Percentiles rank a stretch among this genome's conserved stretches.
These are phyloP conservation scores for Peromyscus aztecus DNA, from an alignment of 2,797 vertebrate species.

Conservation along the genomic window DNA sequence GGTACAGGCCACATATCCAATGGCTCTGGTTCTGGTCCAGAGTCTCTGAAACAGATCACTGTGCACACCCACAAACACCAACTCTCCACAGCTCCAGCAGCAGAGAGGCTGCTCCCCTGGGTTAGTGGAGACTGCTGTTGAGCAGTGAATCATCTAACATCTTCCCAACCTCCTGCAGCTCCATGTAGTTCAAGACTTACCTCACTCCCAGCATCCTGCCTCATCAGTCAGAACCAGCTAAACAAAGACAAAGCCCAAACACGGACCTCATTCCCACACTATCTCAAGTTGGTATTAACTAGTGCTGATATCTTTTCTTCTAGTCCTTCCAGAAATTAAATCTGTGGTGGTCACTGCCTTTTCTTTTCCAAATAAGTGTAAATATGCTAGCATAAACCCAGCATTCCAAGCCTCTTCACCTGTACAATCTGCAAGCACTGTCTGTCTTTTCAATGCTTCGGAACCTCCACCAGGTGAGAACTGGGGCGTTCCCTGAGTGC, in stretches of 20 bases:
- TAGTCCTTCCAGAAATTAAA: background rate
- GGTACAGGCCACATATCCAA: background rate
- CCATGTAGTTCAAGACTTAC: background rate
- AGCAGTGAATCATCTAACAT: background rate
- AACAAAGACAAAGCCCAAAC: background rate
- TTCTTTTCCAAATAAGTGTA: background rate
- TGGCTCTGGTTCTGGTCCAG: background rate
- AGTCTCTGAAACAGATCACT: background rate
- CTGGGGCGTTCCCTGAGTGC: background rate
- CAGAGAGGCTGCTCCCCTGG: background rate
- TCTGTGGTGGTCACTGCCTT: background rate
- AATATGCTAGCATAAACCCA: background rate
- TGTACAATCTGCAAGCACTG: background rate
- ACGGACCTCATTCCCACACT: background rate
- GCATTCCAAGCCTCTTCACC: background rate
- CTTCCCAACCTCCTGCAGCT: background rate
- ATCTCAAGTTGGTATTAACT: background rate
- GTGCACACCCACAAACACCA: rapidly evolving
- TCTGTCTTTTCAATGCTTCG: background rate
- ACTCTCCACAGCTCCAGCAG: background rate
- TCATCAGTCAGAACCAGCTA: background rate
- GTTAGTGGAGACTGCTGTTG: background rate
- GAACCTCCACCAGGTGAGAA: background rate
- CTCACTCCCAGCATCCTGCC: background rate
- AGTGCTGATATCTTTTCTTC: background rate